Percentiles rank a stretch among this genome's conserved stretches.
These are phyloP conservation scores for Sebastes melanostomus DNA, from an alignment of 2,797 vertebrate genomes.

Conservation along the genomic window DNA sequence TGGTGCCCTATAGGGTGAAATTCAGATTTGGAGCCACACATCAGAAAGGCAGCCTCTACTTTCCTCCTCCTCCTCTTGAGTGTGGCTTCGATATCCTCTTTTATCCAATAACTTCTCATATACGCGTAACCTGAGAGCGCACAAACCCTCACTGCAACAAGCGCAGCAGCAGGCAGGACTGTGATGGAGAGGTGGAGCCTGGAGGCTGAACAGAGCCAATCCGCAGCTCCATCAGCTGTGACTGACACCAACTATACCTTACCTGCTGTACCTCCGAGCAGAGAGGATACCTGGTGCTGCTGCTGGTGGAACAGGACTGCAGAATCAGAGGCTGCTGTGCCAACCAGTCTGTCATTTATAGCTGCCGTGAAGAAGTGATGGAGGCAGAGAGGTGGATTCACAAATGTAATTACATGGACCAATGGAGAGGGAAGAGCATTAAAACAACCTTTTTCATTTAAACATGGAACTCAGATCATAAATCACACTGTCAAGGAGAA, in stretches of 20 bases:
- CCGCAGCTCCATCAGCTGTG: slow-evolving; percentile 30
- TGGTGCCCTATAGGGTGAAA: no score
- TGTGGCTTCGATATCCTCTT: slow-evolving; percentile 19
- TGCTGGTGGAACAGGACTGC: slow-evolving; percentile 4
- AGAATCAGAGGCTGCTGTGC: background rate
- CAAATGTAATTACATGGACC: background rate
- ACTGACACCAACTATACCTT: slow-evolving; percentile 38
- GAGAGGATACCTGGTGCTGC: slow-evolving; percentile 33
- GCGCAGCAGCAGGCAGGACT: slow-evolving; percentile 60
- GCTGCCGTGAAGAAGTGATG: slow-evolving; percentile 30
- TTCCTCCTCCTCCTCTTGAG: slow-evolving; percentile 24
- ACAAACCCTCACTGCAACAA: slow-evolving; percentile 68
- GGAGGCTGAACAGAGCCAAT: slow-evolving; percentile 65
- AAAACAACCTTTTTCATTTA: background rate
- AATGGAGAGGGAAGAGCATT: background rate
- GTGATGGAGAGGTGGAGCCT: slow-evolving; percentile 65
- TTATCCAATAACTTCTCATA: slow-evolving; percentile 68
- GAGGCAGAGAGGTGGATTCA: slow-evolving; percentile 11
- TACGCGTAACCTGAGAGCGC: slow-evolving; percentile 69
- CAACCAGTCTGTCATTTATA: background rate
- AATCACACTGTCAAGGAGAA: background rate
- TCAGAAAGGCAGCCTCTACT: background rate
- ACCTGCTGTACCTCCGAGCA: background rate
- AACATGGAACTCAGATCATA: background rate
- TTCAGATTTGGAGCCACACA: slow-evolving; percentile 25